Percentiles rank a stretch among this genome's conserved stretches.
Evolutionary conservation across 2,888 invertebrate genomes (phyloP).

Genomic region (Phortica magna): DNA sequence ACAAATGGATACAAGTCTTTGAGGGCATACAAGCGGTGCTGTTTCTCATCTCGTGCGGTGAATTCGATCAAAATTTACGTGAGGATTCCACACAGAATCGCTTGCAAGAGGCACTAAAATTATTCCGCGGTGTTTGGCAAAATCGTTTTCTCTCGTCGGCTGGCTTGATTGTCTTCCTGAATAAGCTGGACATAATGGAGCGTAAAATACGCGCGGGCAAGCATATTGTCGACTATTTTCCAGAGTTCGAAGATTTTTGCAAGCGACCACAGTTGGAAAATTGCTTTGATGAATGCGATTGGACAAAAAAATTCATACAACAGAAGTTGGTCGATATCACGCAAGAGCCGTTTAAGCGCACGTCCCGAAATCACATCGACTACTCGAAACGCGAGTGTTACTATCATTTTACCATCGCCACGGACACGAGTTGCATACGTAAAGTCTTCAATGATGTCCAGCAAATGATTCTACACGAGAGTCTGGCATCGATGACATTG

Average conservation of each 20-base stretch:
- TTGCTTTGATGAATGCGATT: constrained; percentile 82
- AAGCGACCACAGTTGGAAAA: constrained; percentile 78
- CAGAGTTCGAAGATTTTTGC: constrained; percentile 81
- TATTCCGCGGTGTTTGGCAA: constrained; percentile 88
- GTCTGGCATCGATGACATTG: constrained; percentile 78
- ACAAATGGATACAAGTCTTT: constrained; percentile 92
- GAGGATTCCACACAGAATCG: constrained; percentile 86
- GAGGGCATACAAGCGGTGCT: constrained; percentile 90
- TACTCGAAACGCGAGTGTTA: constrained; percentile 81
- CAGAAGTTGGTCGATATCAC: constrained; percentile 83
- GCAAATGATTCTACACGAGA: constrained; percentile 81
- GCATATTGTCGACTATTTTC: constrained; percentile 83
- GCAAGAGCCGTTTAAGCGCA: constrained; percentile 78
- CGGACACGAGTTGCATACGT: constrained; percentile 86
- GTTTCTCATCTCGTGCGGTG: constrained; percentile 88
- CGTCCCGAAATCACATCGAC: constrained; percentile 74
- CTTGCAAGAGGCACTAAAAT: constrained; percentile 83
- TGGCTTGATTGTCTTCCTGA: constrained; percentile 89
- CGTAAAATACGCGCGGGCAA: constrained; percentile 85
- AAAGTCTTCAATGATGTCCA: constrained; percentile 87
- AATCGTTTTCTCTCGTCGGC: constrained; percentile 85
- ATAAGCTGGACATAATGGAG: constrained; percentile 88
- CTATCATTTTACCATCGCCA: constrained; percentile 87
- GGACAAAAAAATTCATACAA: constrained; percentile 84
- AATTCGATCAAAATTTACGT: constrained; percentile 87